Evolutionary conservation across 2,888 invertebrate species (phyloP).

Genomic region (Torymus texanus): DNA sequence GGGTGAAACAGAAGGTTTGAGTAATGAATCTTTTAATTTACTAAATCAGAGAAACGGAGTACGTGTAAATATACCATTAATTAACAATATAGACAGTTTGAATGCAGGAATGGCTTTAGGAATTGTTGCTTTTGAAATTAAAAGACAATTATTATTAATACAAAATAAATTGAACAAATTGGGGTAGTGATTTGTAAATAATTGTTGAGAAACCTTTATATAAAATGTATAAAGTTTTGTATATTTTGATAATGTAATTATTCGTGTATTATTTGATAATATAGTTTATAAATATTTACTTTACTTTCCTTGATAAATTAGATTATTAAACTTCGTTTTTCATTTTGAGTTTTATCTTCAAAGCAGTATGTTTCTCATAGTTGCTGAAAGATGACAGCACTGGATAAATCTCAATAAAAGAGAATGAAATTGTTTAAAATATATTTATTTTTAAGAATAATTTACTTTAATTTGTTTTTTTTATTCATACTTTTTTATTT

Average conservation of each 20-base stretch:
- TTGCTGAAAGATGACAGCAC: constrained; percentile 19
- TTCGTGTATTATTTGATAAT: constrained; percentile 2
- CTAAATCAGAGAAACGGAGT: constrained; percentile 79
- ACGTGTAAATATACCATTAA: constrained; percentile 87
- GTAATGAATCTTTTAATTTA: constrained; percentile 82
- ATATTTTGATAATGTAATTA: constrained; percentile 16
- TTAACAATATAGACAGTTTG: constrained; percentile 86
- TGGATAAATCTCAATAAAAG: constrained; percentile 10
- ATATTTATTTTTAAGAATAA: not conserved
- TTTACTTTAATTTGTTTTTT: not conserved
- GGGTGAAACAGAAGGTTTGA: constrained; percentile 93
- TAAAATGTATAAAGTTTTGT: constrained; percentile 14
- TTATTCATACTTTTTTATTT: no score
- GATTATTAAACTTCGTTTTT: constrained; percentile 12
- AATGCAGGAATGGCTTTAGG: constrained; percentile 90
- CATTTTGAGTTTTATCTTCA: constrained; percentile 1
- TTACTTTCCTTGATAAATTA: constrained; percentile 21
- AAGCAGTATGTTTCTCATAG: constrained; percentile 2
- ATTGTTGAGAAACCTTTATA: not conserved
- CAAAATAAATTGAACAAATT: constrained; percentile 22
- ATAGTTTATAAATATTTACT: constrained; percentile 15
- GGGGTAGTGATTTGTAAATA: constrained; percentile 17
- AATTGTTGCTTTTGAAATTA: constrained; percentile 89
- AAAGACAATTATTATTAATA: constrained; percentile 78
- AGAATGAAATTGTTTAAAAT: not conserved